These are phyloP conservation scores for Erebia palarica DNA, from an alignment of 2,888 invertebrate species.

Conservation along the genomic window DNA sequence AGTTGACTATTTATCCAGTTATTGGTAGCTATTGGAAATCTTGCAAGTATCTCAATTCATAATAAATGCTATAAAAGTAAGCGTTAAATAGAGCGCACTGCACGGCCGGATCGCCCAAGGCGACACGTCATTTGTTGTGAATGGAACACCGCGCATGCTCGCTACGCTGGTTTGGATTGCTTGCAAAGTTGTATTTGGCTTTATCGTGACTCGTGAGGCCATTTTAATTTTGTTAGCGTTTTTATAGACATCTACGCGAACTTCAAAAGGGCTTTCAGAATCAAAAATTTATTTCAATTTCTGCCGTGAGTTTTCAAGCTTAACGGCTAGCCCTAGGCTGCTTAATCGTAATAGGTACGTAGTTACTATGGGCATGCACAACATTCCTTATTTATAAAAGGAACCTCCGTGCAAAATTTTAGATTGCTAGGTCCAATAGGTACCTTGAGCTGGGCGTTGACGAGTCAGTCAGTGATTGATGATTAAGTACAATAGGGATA, in stretches of 20 bases:
- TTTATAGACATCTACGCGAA: background rate
- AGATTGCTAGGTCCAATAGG: no score
- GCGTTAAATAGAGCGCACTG: slow-evolving; percentile 42
- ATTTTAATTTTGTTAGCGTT: slow-evolving; percentile 17
- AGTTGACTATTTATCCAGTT: background rate
- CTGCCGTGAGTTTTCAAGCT: no score
- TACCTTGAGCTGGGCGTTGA: no score
- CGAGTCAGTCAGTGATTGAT: no score
- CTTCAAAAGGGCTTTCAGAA: background rate
- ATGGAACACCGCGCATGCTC: slow-evolving; percentile 61
- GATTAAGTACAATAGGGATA: no score
- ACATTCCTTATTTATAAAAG: no score
- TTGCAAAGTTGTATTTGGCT: slow-evolving; percentile 48
- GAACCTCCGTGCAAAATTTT: no score
- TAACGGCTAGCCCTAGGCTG: no score
- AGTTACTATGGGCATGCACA: no score
- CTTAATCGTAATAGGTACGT: no score
- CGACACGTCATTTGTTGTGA: slow-evolving; percentile 55
- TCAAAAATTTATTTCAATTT: no score
- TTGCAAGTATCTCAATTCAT: background rate
- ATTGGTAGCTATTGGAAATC: background rate
- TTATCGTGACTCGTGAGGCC: slow-evolving; percentile 41
- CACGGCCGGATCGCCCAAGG: slow-evolving; percentile 44
- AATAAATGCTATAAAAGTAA: slow-evolving; percentile 23
- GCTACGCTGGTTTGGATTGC: slow-evolving; percentile 47